Evolutionary conservation across 2,888 invertebrate genomes (phyloP).

Genomic region (Rhodophaea formosa): DNA sequence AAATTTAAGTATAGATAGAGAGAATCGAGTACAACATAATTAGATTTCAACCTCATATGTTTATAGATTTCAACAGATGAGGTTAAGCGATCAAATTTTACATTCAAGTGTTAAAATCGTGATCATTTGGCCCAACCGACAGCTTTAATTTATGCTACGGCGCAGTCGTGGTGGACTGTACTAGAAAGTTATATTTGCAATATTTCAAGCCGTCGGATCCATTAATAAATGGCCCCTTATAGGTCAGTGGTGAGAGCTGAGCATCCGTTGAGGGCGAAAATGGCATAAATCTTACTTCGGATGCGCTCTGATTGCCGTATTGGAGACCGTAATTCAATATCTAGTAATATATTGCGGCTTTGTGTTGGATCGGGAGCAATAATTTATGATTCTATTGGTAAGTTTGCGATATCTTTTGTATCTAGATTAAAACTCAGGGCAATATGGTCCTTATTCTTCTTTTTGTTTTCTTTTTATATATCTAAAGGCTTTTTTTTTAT

Average conservation of each 20-base stretch:
- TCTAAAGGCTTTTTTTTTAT: no score
- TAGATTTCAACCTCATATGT: no score
- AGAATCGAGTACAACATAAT: no score
- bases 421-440: no score
- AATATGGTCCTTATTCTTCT: no score
- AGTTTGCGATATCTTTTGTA: background rate
- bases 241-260: constrained; percentile 56
- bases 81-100: background rate
- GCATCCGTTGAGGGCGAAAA: constrained; percentile 36
- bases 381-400: constrained; percentile 6
- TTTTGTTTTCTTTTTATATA: no score
- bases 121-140: constrained; percentile 13
- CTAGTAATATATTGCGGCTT: constrained; percentile 9
- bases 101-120: constrained; percentile 12
- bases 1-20: no score
- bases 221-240: constrained; percentile 39
- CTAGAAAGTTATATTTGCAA: constrained; percentile 35
- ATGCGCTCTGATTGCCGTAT: constrained; percentile 49
- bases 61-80: no score
- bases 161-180: constrained; percentile 16
- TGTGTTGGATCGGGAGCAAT: constrained; percentile 10
- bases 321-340: constrained; percentile 24
- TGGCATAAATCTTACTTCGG: constrained; percentile 48
- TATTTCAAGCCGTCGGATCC: constrained; percentile 41
- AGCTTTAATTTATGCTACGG: constrained; percentile 15